Evolutionary conservation across 2,888 invertebrate species (phyloP).

Genomic region (Callyntrura sp.): DNA sequence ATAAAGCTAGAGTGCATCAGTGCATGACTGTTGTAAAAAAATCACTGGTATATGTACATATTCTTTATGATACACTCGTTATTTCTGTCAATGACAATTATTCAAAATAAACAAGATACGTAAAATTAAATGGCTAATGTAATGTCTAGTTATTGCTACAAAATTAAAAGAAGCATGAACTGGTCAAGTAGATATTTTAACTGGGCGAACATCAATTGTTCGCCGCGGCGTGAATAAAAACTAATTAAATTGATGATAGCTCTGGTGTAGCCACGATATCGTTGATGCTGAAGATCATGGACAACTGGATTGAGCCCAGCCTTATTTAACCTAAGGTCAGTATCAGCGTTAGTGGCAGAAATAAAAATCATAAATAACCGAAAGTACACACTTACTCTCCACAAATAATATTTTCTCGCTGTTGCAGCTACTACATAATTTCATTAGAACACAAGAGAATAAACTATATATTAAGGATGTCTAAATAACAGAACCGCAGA

Average conservation of each 20-base stretch:
- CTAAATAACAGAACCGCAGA: too few relatives aligned
- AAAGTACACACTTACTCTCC: neutral
- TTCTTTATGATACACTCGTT: too few relatives aligned
- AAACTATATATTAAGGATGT: too few relatives aligned
- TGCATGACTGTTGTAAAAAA: too few relatives aligned
- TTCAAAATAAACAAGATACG: too few relatives aligned
- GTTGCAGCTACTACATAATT: too few relatives aligned
- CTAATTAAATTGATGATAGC: constrained; percentile 7
- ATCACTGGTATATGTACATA: too few relatives aligned
- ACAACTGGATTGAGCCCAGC: neutral
- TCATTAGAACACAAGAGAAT: too few relatives aligned
- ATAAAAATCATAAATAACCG: neutral
- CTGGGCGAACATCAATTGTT: neutral
- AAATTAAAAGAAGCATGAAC: neutral
- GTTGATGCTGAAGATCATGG: neutral
- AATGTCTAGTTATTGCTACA: neutral
- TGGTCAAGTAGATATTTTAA: neutral
- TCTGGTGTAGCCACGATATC: neutral
- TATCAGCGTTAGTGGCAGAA: neutral
- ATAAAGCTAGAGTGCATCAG: too few relatives aligned
- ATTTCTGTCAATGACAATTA: too few relatives aligned
- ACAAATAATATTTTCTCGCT: too few relatives aligned
- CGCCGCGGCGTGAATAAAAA: neutral
- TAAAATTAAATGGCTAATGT: neutral
- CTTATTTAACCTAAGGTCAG: constrained; percentile 17